Evolutionary conservation across 2,113 vertebrate genomes (phyloP), one percentile per base, ranked within the genome.

Genomic region (Atlantisia rogersi): DNA sequence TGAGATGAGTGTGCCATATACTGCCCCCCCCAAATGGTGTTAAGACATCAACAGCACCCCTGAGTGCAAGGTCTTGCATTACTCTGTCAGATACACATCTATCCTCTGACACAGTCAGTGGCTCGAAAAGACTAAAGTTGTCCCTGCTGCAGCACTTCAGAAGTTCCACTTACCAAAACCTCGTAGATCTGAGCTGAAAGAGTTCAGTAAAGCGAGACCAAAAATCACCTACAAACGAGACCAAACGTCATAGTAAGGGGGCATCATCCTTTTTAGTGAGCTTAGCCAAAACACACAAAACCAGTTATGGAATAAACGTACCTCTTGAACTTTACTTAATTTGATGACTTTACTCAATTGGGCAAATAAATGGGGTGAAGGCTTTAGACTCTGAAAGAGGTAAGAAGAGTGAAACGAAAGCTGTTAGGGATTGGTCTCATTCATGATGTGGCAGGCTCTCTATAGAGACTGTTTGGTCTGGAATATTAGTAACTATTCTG

Each of bases 291-390:
- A 59, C 37, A 7, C 22, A 29, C 11, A 3, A 53, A 20, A 79
- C 8, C 50, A 53, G 17, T 70, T 52, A 39, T 25, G 0, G 63
- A 92, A 8, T 14, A 63, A 44, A 52, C 99, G 97, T 99, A 99
- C 99, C 98, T 99, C 99, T 98, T 99, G 99, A 97, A 99, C 99
- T 97, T 99, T 99, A 98, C 99, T 99, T 98, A 99, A 98, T 97
- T 99, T 99, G 92, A 99, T 99, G 97, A 99, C 99, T 99, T 99
- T 99, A 99, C 99, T 99, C 97, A 99, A 97, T 96, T 99, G 99
- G 98, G 99, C 98, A 98, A 99, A 99, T 94, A 99, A 98, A 96
- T 99, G 99, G 96, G 99, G 98, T 95, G 99, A 99, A 93, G 99
- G 99, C 97, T 99, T 99, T 95, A 99, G 99, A 98, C 99, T 99